A percentile compares a stretch with the other conserved stretches of the same genome.
phyloP scores from a whole-genome alignment of 2,888 invertebrate genomes.

The Lycaena phlaeas region DNA sequence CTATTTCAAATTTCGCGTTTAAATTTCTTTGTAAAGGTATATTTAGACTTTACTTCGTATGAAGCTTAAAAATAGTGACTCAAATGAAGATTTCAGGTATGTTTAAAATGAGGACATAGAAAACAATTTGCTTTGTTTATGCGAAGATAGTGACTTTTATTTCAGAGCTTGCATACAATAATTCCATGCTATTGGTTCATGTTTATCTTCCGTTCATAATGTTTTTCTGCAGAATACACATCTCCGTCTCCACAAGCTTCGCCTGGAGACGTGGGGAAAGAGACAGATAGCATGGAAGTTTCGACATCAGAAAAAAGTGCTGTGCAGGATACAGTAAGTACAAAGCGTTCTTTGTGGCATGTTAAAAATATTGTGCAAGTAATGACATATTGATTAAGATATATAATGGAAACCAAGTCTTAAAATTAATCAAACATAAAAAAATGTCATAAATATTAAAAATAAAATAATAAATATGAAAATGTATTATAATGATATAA shows the following conservation, averaged over 20 bases:
- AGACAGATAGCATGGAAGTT: constrained; percentile 31
- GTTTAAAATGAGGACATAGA: constrained; percentile 13
- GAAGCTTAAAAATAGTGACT: too few species aligned
- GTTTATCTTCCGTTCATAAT: constrained; percentile 31
- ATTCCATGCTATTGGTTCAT: constrained; percentile 23
- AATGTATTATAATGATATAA: too few species aligned
- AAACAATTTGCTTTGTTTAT: constrained; percentile 16
- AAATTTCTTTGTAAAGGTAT: constrained; percentile 6
- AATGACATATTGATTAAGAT: too few species aligned
- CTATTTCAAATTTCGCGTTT: constrained; percentile 3
- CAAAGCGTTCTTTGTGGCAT: too few species aligned
- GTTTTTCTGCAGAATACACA: constrained; percentile 38
- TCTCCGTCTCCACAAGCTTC: constrained; percentile 22
- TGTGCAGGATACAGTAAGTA: constrained; percentile 31
- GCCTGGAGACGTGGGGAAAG: constrained; percentile 23
- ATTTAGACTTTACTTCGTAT: too few species aligned
- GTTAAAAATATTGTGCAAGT: too few species aligned
- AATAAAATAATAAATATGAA: too few species aligned
- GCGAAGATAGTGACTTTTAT: constrained; percentile 24
- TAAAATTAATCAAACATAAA: too few species aligned
- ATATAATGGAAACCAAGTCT: too few species aligned
- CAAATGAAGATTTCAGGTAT: constrained; percentile 12
- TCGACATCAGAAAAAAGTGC: constrained; percentile 20
- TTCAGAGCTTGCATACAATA: constrained; percentile 26
- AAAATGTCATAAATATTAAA: too few species aligned